phyloP scores from a whole-genome alignment of 2,113 vertebrate genomes.

The Vulpes lagopus region DNA sequence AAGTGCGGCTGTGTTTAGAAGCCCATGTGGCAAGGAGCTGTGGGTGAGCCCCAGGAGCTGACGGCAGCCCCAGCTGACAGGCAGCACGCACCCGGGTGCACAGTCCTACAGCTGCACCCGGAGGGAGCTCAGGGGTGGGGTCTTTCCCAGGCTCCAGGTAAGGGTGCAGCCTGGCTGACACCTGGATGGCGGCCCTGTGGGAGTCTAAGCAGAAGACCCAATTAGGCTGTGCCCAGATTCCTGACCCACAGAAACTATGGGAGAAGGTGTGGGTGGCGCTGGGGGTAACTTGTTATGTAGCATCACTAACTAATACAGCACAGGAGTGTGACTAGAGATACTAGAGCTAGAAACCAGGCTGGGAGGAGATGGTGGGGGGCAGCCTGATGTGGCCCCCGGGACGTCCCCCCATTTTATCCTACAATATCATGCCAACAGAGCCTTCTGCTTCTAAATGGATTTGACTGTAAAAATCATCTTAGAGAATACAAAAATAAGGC shows the following conservation, averaged over 20 bases:
- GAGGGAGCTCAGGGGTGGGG: background rate
- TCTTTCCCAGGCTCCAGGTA: background rate
- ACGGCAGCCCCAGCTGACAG: background rate
- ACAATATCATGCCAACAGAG: fast-evolving
- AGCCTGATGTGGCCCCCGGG: too few relatives aligned
- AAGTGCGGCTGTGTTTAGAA: too few relatives aligned
- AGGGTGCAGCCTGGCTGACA: background rate
- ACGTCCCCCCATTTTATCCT: background rate
- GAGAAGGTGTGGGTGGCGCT: background rate
- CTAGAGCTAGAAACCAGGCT: background rate
- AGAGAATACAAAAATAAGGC: background rate
- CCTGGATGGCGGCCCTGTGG: background rate
- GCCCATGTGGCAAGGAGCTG: background rate
- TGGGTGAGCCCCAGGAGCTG: too few relatives aligned
- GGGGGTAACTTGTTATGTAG: background rate
- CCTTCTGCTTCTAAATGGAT: background rate
- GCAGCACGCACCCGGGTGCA: background rate
- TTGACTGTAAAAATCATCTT: background rate
- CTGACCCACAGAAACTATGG: background rate
- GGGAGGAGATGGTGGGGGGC: background rate
- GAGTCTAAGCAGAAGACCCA: background rate
- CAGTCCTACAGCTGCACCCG: background rate
- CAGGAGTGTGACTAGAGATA: background rate
- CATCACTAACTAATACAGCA: background rate
- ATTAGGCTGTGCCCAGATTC: background rate